Evolutionary conservation across 1,140 invertebrate genomes (phyloP).

Genomic region (Propsilocerus akamusi): DNA sequence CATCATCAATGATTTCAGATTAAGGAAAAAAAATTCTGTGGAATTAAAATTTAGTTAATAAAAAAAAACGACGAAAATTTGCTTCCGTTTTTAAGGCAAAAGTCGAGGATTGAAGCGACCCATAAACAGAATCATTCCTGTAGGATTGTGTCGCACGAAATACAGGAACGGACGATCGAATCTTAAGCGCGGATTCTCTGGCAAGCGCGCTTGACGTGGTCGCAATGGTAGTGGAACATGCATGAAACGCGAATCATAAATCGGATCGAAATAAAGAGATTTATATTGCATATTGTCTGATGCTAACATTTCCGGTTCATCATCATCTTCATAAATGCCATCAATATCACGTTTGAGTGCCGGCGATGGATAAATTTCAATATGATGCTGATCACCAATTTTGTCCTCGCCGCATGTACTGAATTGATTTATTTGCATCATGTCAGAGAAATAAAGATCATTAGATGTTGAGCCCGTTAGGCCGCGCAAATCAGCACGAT

Average conservation of each 20-base stretch:
- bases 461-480: conserved; percentile 50
- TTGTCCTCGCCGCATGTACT: conserved; percentile 57
- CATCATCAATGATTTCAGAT: neutral
- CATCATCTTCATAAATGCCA: conserved; percentile 10
- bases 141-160: conserved; percentile 70
- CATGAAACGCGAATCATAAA: conserved; percentile 36
- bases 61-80: too few species aligned
- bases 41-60: neutral
- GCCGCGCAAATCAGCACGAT: conserved; percentile 57
- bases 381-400: conserved; percentile 50
- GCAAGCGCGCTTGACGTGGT: conserved; percentile 46
- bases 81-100: conserved; percentile 43
- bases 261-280: conserved; percentile 32
- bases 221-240: conserved; percentile 40
- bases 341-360: conserved; percentile 22
- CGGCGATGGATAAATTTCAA: conserved; percentile 55
- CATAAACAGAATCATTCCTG: conserved; percentile 67
- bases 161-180: conserved; percentile 73
- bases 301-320: conserved; percentile 12
- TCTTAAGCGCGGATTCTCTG: conserved; percentile 49
- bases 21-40: neutral
- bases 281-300: conserved; percentile 17
- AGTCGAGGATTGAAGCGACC: conserved; percentile 67
- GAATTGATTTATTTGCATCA: conserved; percentile 60
- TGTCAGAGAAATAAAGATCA: conserved; percentile 56